Percentiles rank a stretch among this genome's conserved stretches.
Evolutionary conservation across 2,888 invertebrate genomes (phyloP).

Genomic region (Scaeva pyrastri): DNA sequence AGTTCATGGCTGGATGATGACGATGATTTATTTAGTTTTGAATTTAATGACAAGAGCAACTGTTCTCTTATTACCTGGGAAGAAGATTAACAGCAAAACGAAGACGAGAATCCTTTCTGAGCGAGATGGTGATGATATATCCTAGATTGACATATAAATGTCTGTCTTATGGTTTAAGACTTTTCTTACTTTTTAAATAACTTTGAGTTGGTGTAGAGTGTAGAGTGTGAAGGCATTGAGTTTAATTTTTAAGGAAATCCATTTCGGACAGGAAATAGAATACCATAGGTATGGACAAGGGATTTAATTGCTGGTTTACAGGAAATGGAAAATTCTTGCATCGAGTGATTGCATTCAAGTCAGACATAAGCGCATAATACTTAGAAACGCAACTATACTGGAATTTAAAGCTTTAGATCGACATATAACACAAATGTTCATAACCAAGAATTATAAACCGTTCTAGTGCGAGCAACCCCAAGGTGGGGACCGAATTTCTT

Average conservation of each 20-base stretch:
- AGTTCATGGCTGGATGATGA: slow-evolving; percentile 3
- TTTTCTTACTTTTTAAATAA: background rate
- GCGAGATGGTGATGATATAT: background rate
- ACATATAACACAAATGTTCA: too few species aligned
- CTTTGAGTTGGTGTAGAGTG: background rate
- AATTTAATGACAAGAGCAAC: slow-evolving; percentile 44
- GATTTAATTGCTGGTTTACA: background rate
- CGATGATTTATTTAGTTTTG: slow-evolving; percentile 62
- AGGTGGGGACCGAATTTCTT: too few species aligned
- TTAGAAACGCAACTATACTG: background rate
- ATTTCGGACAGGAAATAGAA: slow-evolving; percentile 39
- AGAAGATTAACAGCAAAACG: slow-evolving; percentile 44
- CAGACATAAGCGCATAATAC: background rate
- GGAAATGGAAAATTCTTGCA: slow-evolving; percentile 17
- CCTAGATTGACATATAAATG: slow-evolving; percentile 12
- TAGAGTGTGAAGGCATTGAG: slow-evolving; percentile 15
- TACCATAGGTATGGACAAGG: background rate
- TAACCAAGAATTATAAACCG: too few species aligned
- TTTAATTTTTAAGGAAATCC: slow-evolving; percentile 25
- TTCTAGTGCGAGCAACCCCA: too few species aligned
- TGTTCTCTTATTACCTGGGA: slow-evolving; percentile 28
- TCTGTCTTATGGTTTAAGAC: background rate
- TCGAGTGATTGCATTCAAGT: too few species aligned
- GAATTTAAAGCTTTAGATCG: background rate
- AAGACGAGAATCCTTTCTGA: background rate